Percentiles rank a stretch among this genome's conserved stretches.
Evolutionary conservation across 2,888 invertebrate genomes (phyloP).

Genomic region (Lissonota sp.): DNA sequence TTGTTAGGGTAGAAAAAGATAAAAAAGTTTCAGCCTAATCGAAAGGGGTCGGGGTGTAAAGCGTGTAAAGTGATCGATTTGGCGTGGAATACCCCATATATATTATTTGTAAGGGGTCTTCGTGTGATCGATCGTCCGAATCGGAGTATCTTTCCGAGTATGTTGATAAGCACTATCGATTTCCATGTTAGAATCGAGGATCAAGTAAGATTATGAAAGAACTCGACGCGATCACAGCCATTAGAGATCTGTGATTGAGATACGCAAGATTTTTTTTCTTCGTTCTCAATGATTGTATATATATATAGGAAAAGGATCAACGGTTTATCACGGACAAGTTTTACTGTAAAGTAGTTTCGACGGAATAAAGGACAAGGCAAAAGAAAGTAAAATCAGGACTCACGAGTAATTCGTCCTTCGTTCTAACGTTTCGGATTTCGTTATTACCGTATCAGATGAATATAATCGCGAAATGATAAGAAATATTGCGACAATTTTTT

Average conservation of each 20-base stretch:
- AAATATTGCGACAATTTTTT: too few relatives aligned
- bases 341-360: slow-evolving; percentile 56
- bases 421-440: too few relatives aligned
- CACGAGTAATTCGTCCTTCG: neutral
- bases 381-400: neutral
- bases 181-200: too few relatives aligned
- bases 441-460: too few relatives aligned
- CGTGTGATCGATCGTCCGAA: slow-evolving; percentile 22
- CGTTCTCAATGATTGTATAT: neutral
- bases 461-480: too few relatives aligned
- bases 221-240: slow-evolving; percentile 18
- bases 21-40: too few relatives aligned
- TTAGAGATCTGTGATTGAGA: slow-evolving; percentile 29
- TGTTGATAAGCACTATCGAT: too few relatives aligned
- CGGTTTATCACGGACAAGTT: slow-evolving; percentile 29
- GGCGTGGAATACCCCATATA: too few relatives aligned
- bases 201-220: too few relatives aligned
- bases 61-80: too few relatives aligned
- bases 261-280: slow-evolving; percentile 28
- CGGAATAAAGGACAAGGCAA: slow-evolving; percentile 52
- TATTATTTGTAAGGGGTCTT: neutral
- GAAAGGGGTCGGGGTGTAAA: too few relatives aligned
- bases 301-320: neutral
- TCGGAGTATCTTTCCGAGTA: neutral
- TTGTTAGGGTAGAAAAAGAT: too few relatives aligned